Percentiles rank a stretch among this genome's conserved stretches.
Evolutionary conservation across 2,113 vertebrate genomes (phyloP).

Genomic region (Vombatus ursinus): DNA sequence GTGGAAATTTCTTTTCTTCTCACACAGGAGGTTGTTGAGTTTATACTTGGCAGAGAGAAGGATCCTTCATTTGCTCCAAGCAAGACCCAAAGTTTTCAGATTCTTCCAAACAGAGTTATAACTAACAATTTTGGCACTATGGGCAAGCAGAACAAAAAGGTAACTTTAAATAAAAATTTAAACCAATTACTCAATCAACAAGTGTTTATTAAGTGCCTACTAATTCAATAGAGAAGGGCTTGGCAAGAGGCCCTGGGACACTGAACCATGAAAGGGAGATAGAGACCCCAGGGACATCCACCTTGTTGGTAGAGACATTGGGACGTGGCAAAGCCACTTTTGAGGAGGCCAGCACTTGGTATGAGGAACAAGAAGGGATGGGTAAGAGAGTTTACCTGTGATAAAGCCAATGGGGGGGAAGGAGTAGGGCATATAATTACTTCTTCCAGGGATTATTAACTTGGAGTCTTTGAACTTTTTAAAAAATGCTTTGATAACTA

Average conservation of each 20-base stretch:
- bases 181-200: background rate
- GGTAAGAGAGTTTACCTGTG: background rate
- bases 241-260: background rate
- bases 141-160: background rate
- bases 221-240: background rate
- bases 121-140: background rate
- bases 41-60: background rate
- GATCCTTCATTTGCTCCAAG: background rate
- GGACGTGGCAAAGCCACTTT: background rate
- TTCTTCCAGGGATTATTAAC: background rate
- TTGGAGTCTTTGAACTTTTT: background rate
- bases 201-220: background rate
- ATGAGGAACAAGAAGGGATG: background rate
- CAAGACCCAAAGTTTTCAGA: background rate
- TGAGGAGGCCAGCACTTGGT: background rate
- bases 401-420: background rate
- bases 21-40: background rate
- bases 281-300: too few relatives aligned
- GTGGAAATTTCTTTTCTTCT: background rate
- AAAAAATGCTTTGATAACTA: background rate
- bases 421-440: background rate
- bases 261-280: too few relatives aligned
- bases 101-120: background rate
- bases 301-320: background rate
- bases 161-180: background rate